Evolutionary conservation across 2,888 invertebrate species (phyloP).

Genomic region (Acanthococcus lagerstroemiae): DNA sequence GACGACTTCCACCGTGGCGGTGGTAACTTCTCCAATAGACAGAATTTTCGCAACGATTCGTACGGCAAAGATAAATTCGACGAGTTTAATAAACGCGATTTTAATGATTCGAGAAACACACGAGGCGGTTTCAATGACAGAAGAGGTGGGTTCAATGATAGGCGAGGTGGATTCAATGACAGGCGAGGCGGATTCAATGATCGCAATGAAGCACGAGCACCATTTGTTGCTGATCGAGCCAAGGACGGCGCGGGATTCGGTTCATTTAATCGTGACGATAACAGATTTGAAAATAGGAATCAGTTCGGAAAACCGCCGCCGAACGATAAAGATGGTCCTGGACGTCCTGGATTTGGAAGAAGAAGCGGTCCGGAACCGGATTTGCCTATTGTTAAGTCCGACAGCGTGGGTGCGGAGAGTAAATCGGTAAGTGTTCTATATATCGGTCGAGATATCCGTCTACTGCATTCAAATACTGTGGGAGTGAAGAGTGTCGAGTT

Average conservation of each 20-base stretch:
- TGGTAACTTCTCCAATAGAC: conserved; percentile 3
- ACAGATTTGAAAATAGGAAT: neutral
- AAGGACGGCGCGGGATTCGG: neutral
- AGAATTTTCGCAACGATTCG: neutral
- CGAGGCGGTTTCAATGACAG: neutral
- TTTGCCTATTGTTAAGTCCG: too few species aligned
- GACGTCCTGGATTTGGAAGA: too few species aligned
- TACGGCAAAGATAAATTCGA: too few species aligned
- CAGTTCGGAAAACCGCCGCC: neutral
- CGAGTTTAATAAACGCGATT: neutral
- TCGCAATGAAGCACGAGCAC: neutral
- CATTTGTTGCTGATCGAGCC: neutral
- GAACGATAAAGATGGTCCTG: too few species aligned
- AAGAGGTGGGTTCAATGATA: neutral
- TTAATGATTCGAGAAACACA: neutral
- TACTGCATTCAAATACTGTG: too few species aligned
- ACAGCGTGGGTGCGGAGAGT: too few species aligned
- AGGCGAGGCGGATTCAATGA: neutral
- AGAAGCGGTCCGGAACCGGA: too few species aligned
- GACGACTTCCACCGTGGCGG: neutral
- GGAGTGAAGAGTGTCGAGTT: too few species aligned
- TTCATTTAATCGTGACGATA: neutral
- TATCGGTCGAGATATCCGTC: too few species aligned
- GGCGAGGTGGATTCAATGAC: neutral
- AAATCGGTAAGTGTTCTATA: too few species aligned